Base-by-base conservation (phyloP, 2,888 invertebrate genomes). In the Amorpha juglandis region DNA sequence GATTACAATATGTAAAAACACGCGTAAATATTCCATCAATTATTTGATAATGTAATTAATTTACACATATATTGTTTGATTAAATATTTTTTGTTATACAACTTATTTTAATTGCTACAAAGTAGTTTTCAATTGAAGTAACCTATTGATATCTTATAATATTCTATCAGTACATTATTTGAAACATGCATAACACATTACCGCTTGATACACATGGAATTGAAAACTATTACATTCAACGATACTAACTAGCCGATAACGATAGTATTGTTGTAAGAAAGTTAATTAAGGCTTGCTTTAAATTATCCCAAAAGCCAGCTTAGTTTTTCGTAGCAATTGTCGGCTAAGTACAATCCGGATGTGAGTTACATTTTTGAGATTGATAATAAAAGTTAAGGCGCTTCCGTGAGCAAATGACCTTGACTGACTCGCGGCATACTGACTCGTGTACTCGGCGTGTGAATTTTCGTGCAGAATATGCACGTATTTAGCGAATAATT, bases 11-110 rank as follows among this genome's bases (percentile, higher is more conserved):
- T 38, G 38, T 9, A 7, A 3, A 38, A 52, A 21, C 27, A 27
- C 11, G 21, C 52, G 27, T 33, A 21, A 52, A 27, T 38, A 38
- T 38, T 52, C 27, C 11, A 52, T 52, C 55, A 58, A 52, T 66
- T 65, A 58, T 50, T 42, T 64, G 38, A 62, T 66, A 62, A 52
- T 53, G 65, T 38, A 62, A 65, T 51, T 66, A 21, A 63, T 35
- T 48, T 70, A 21, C n/a, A 47, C 52, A 27, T 14, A 19, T 65
- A 52, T 52, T 52, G 52, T 55, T 38, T 38, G 55, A 55, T 55
- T 38, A 55, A 38, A 55, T 55, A 55, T 27, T 52, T 52, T 21
- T 52, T 27, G 12, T 52, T 14, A 52, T 52, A 38, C 9, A 35
- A 38, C 3, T 38, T 14, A n/a, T 55, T 35, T 14, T 16, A 35